Evolutionary conservation across 2,113 vertebrate genomes (phyloP), one percentile per base, ranked within the genome.

Genomic region (rat (Rattus norvegicus)): DNA sequence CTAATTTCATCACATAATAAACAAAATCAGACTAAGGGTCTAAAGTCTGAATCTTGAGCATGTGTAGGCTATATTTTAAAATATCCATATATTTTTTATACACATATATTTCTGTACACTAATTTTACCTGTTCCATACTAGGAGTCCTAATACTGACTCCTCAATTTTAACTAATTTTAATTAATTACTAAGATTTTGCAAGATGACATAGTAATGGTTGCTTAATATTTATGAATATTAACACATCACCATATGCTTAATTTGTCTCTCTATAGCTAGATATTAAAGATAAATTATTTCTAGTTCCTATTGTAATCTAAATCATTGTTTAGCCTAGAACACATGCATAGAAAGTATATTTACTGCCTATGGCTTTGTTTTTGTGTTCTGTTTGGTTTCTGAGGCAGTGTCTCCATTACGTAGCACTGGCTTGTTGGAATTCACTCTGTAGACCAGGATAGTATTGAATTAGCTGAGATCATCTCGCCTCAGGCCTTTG

Each of bases 141-240:
- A 36, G 16, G 2, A 52, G 1, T 5, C 43, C 43, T 69, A 52
- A 5, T 3, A 69, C 11, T 52, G 43, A 49, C 22, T 36, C 43
- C 36, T 87, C 14, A 13, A n/a, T 56, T 16, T 54, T 36, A 69
- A 28, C 2, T 30, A 67, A 67, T 72, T 54, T 22, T 70, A 70
- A 54, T n/a, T 12, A n/a, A 65, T 2, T 67, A 49, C 47, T 67
- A 67, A 2, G n/a, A 19, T 12, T 47, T 65, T 67, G 24, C 52
- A 49, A 26, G 13, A 56, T n/a, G 12, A 5, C 1, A 26, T 59
- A 22, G 0, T 26, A 70, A 47, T 75, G 0, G 17, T 54, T n/a
- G 0, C 24, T 79, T 63, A 89, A 80, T 30, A 91, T 80, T 96
- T 80, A 70, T 79, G 43, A 39, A 61, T 54, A 22, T 47, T 24